These are phyloP conservation scores for Invenusta paracnida DNA, from an alignment of 2,888 invertebrate genomes.

Conservation along the genomic window DNA sequence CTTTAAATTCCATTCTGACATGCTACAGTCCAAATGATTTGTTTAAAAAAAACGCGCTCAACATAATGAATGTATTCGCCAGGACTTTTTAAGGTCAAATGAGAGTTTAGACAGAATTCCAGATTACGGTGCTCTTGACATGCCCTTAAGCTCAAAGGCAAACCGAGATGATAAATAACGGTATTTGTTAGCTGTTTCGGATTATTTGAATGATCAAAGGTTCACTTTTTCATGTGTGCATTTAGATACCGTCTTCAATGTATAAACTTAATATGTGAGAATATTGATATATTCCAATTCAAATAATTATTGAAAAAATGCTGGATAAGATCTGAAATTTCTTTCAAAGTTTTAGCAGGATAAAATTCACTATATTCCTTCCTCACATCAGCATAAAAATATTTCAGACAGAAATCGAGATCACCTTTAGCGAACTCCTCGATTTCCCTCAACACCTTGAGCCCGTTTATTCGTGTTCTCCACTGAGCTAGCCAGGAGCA, in stretches of 20 bases:
- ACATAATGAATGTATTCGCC: conserved; percentile 27
- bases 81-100: neutral
- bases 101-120: conserved; percentile 12
- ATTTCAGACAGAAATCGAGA: too few species aligned
- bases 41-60: conserved; percentile 15
- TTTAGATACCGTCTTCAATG: too few species aligned
- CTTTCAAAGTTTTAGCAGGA: too few species aligned
- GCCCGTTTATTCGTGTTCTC: conserved; percentile 10
- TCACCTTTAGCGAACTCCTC: too few species aligned
- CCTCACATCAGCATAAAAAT: conserved; percentile 7
- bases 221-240: neutral
- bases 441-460: conserved; percentile 10
- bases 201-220: too few species aligned
- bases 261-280: neutral
- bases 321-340: too few species aligned
- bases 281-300: conserved; percentile 16
- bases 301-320: too few species aligned
- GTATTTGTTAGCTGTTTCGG: conserved; percentile 18
- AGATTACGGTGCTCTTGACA: conserved; percentile 12
- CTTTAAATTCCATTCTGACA: conserved; percentile 25
- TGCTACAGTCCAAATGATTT: conserved; percentile 16
- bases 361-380: neutral
- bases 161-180: conserved; percentile 19
- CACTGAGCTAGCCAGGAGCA: conserved; percentile 5
- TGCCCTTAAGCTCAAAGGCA: conserved; percentile 34